phyloP scores from a whole-genome alignment of 2,888 invertebrate species.

The Apodemia duryi region DNA sequence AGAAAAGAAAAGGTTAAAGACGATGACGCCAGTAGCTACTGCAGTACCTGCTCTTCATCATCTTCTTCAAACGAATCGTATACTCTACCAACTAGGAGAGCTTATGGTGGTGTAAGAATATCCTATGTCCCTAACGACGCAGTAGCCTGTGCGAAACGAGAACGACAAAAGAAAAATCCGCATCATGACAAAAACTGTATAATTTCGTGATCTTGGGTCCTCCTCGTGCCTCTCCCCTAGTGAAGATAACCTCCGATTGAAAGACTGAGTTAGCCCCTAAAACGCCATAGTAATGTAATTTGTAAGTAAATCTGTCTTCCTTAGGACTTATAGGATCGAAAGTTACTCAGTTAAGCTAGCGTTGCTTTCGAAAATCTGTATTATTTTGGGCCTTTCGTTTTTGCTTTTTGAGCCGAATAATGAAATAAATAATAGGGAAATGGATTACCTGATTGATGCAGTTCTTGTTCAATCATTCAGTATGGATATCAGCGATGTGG shows the following conservation, averaged over 20 bases:
- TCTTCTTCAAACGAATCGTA: constrained; percentile 94
- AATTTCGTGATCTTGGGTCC: constrained; percentile 85
- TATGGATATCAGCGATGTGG: background rate
- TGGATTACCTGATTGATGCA: too few species aligned
- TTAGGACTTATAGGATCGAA: constrained; percentile 23
- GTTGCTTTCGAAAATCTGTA: background rate
- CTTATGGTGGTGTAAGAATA: constrained; percentile 92
- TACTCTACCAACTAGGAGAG: constrained; percentile 89
- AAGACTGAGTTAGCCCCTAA: constrained; percentile 70
- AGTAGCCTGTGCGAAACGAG: constrained; percentile 87
- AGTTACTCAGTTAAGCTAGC: constrained; percentile 3
- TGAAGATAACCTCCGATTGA: constrained; percentile 69
- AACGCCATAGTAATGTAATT: constrained; percentile 64
- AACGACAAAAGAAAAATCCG: constrained; percentile 78
- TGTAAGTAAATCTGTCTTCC: constrained; percentile 45
- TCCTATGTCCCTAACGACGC: constrained; percentile 96
- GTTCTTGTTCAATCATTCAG: too few species aligned
- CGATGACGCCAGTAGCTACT: constrained; percentile 86
- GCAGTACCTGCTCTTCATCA: constrained; percentile 94
- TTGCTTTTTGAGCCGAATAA: too few species aligned
- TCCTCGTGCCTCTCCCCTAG: constrained; percentile 45
- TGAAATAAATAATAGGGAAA: too few species aligned
- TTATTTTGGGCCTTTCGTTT: background rate
- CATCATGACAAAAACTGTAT: constrained; percentile 91
- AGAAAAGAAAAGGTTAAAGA: constrained; percentile 60